Base-by-base conservation (phyloP, 2,888 invertebrate genomes). In the Sarcophaga caerulescens region DNA sequence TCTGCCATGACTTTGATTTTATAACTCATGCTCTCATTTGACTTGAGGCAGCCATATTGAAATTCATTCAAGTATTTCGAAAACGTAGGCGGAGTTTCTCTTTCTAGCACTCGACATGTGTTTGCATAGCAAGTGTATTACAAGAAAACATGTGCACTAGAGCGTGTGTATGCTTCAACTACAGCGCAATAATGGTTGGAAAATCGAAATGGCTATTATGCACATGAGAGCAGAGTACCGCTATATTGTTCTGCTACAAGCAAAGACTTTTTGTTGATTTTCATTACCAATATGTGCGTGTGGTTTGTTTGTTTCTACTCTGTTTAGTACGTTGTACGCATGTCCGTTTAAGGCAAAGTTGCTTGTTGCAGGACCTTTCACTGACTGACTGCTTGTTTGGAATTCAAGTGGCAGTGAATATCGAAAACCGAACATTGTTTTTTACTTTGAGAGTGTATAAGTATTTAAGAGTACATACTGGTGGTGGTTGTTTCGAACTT, bases 61-160 rank as follows among this genome's bases (percentile, higher is more conserved):
- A 93, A 92, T 90, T 91, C 91, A 93, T 88, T 93, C 90, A 91
- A 91, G 90, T 92, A 92, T 92, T 92, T 91, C 92, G 91, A 92
- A 89, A 87, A 76, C 75, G 91, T 90, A 88, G 93, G 93, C 91
- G 93, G 93, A 91, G 92, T 89, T 47, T 70, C 70, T 60, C 70
- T 69, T 52, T 76, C 65, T 59, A 11, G 0, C 63, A 21, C 60
- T 57, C 5, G 12, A 4, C 35, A 2, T 59, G 4, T 19, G 35
- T 25, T 25, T 62, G 1, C 6, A 14, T 14, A 19, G 5, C 21
- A 45, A 45, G 65, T 66, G 5, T 60, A 19, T 44, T 78, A 35
- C 17, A 14, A 52, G 52, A 57, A 2, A 23, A 12, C 47, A 47
- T 23, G 17, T 52, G 52, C 17, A 71, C 82, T 82, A 80, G 81